Base-by-base conservation (phyloP, 2,113 vertebrate genomes). In the Erythrocebus patas region DNA sequence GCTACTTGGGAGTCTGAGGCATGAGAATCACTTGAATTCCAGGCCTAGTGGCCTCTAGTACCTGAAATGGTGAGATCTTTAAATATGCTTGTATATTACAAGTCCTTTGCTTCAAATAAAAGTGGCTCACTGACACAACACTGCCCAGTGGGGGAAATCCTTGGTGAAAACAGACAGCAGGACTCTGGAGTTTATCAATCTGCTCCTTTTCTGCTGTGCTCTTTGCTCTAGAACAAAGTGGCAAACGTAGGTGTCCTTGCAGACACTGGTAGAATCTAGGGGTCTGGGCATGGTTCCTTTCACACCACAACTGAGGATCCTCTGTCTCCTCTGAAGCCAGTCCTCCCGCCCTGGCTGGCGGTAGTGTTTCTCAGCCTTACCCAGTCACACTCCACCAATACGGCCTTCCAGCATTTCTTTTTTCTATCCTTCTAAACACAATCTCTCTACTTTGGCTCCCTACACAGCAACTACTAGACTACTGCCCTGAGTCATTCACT, bases 381-480 rank as follows among this genome's bases (percentile, higher is more conserved):
- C 4, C 4, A 5, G 64, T 27, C 45, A 0, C 18, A 43, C 17
- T 35, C 38, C 27, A 45, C 57, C 45, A 4, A 1, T 0, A 5
- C 0, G 40, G 55, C 59, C 6, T 72, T 23, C 1, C 0, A 9
- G 25, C 0, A 5, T n/a, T 18, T 27, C n/a, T 66, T 59, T 43
- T 27, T 17, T 43, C 55, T 23, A 1, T 32, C n/a, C 7, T 40
- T 48, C 40, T 43, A 45, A n/a, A 70, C 1, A 35, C 27, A 52
- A 1, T 23, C 80, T 66, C 55, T 82, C 55, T 73, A 2, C 55
- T 78, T 40, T 13, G 38, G 45, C 25, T 72, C 93, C 73, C 23
- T 48, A 75, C 30, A 79, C 3, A 50, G 78, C 8, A 35, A 68
- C 22, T 45, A 8, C 10, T 11, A 66, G 50, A 32, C 76, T 66